Percentiles rank a stretch among this genome's conserved stretches.
Conservation (phyloP, 1,140 invertebrate genomes). For the Protaetia brevitarsis region DNA sequence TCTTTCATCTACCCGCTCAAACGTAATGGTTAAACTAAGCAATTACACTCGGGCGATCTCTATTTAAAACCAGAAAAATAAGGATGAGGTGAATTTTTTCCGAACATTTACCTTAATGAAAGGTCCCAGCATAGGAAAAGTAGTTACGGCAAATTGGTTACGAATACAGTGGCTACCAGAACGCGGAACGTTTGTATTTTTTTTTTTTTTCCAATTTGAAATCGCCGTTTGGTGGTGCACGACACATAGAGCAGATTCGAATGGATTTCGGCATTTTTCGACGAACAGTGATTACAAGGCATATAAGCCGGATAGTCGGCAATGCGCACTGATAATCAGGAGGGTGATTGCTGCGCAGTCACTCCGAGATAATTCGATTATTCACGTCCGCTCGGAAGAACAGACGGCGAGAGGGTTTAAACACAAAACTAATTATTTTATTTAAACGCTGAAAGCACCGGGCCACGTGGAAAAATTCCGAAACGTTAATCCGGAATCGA, state of each 20-base stretch:
- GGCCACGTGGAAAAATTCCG: not conserved
- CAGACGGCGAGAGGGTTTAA: not conserved
- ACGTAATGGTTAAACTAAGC: no score
- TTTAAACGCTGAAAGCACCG: not conserved
- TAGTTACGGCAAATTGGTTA: not conserved
- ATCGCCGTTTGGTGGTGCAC: not conserved
- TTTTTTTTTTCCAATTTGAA: not conserved
- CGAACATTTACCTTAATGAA: not conserved
- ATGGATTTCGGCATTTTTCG: not conserved
- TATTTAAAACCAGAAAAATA: no score
- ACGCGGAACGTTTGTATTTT: not conserved
- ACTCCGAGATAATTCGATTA: conserved; percentile 9
- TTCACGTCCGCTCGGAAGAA: not conserved
- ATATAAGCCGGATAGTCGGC: conserved; percentile 1
- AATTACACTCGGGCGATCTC: no score
- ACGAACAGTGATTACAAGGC: conserved; percentile 14
- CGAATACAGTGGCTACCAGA: not conserved
- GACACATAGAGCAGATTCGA: not conserved
- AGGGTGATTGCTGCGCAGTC: not conserved
- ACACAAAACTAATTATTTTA: conserved; percentile 4
- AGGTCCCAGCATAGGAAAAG: not conserved
- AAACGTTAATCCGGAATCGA: not conserved
- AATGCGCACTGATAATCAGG: not conserved
- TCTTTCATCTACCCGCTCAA: no score
- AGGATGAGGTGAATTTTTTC: not conserved